Base-by-base conservation (phyloP, 1,140 invertebrate genomes). In the Drosophila sechellia region DNA sequence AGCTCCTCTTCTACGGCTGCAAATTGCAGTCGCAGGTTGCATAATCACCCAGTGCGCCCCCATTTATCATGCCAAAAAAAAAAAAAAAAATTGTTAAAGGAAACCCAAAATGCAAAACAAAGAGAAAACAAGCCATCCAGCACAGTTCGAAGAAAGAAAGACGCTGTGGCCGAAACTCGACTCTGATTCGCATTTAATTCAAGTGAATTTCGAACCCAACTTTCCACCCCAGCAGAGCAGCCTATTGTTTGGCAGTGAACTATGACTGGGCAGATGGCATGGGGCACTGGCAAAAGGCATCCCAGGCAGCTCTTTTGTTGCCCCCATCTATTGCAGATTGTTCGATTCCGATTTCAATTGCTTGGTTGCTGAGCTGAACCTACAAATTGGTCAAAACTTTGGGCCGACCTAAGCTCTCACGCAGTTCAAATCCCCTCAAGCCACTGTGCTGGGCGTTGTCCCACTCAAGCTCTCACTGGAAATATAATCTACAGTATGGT, bases 131-230 rank as follows among this genome's bases (percentile, higher is more conserved):
- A 76, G 54, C 42, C 42, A 45, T 45, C 42, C 42, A 45, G 42
- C 42, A 34, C 17, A 42, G 54, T 22, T 53, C 25, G 48, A 46
- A 35, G 39, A 73, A 74, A 63, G 70, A 74, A 74, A 73, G 70
- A 73, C 45, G 70, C 50, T 65, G 42, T 34, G 65, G 35, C 63
- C 37, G 49, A 17, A 60, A 50, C 45, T 48, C 54, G 49, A 17
- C 63, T 75, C 37, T 58, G 76, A 83, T 89, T 89, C 84, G 79
- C 85, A 89, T 89, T 89, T 84, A 84, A 89, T 90, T 90, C 80
- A 84, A 79, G 81, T 89, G 77, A 89, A 84, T 89, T 78, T 89
- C 63, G 68, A 80, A 71, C 74, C 69, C 70, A 48, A 74, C 72
- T 89, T 70, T 74, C 65, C 65, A 55, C 43, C 58, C 48, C 52